Evolutionary conservation across 1,140 invertebrate species (phyloP), one percentile per base, ranked within the genome.

Genomic region (Contarinia nasturtii): DNA sequence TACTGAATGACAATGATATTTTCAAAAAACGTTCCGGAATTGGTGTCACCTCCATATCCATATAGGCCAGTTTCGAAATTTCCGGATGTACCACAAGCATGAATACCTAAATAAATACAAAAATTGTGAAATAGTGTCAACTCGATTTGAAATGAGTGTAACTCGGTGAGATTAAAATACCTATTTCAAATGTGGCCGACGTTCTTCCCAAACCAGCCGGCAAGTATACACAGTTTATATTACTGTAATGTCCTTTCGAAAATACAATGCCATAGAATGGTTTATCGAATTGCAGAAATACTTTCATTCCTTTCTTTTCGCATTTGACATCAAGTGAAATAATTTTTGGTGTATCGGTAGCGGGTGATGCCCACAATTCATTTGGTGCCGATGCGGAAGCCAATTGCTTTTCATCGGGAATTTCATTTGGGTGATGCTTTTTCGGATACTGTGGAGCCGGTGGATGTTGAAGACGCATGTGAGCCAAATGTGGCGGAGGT

Each of bases 221-320:
- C 44, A 94, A 60, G 62, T 94, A 86, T 1, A 93, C 84, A 55
- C 90, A 94, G 59, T 91, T 86, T 14, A 84, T 75, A 57, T 92
- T 90, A 54, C 85, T 88, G 66, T 89, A 91, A 59, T 89, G 83
- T 12, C 87, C 87, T 62, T 90, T 90, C 46, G 83, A 87, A 67
- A 93, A 94, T 22, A 94, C 84, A 47, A 93, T 91, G 3, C 90
- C 90, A 56, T 88, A 89, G 69, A 94, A 94, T 1, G 90, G 88
- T 57, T 91, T 86, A 56, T 94, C 89, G 56, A 94, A 93, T 49
- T 85, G 83, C 1, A 94, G 71, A 53, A 84, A 88, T 2, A 93
- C 86, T 59, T 88, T 80, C 90, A 94, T 94, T 36, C 84, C 72
- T 58, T 80, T 91, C 59, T 92, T 93, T 64, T 93, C 89, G 64